Percentiles rank a stretch among this genome's conserved stretches.
phyloP scores from a whole-genome alignment of 1,140 invertebrate species.

The Polypedilum vanderplanki region DNA sequence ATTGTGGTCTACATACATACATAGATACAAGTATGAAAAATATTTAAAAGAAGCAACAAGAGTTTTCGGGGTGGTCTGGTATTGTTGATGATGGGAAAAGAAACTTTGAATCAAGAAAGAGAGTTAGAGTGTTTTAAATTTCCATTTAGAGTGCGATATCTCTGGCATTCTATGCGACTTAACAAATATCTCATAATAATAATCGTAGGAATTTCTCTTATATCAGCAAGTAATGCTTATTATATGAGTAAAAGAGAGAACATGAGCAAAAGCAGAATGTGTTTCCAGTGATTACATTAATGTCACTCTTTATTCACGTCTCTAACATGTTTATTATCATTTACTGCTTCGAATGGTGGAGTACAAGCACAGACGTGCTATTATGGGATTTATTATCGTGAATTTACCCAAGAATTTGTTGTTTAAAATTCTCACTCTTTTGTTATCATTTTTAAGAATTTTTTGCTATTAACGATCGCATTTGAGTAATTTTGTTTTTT shows the following conservation, averaged over 20 bases:
- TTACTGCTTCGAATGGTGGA: neutral
- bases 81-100: neutral
- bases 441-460: neutral
- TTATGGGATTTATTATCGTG: conserved; percentile 21
- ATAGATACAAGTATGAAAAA: neutral
- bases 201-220: conserved; percentile 12
- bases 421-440: conserved; percentile 2
- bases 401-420: neutral
- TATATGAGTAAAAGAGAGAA: too few species aligned
- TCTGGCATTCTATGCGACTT: neutral
- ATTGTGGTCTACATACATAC: neutral
- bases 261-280: neutral
- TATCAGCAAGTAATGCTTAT: neutral
- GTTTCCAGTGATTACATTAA: conserved; percentile 28
- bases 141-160: conserved; percentile 17
- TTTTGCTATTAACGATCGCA: conserved; percentile 9
- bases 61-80: neutral
- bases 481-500: neutral
- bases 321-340: conserved; percentile 28
- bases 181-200: conserved; percentile 15
- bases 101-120: neutral
- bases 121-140: neutral
- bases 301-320: conserved; percentile 22
- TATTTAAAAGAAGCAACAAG: conserved; percentile 12
- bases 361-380: conserved; percentile 8